phyloP scores from a whole-genome alignment of 2,797 vertebrate species.

The Poeciliopsis gracilis region DNA sequence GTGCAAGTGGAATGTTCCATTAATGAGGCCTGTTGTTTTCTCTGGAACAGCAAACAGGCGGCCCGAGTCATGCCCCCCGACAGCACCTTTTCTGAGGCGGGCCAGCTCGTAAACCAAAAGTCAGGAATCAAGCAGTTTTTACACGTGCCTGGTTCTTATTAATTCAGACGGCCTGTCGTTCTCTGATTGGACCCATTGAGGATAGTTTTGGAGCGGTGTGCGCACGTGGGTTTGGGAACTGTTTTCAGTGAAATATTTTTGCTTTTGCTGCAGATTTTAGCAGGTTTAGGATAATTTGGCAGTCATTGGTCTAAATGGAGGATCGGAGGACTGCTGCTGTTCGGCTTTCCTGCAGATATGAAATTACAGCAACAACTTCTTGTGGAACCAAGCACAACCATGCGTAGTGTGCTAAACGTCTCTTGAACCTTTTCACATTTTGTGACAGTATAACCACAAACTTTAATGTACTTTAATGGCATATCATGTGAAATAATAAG shows the following conservation, averaged over 20 bases:
- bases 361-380: constrained; percentile 34
- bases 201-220: constrained; percentile 15
- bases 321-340: constrained; percentile 39
- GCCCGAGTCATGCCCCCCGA: constrained; percentile 29
- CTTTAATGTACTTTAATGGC: background rate
- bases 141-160: constrained; percentile 14
- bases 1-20: constrained; percentile 69
- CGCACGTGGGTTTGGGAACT: constrained; percentile 33
- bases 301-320: constrained; percentile 58
- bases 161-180: constrained; percentile 26
- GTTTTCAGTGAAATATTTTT: constrained; percentile 41
- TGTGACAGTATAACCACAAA: background rate
- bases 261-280: constrained; percentile 52
- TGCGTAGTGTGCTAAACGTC: background rate
- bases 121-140: constrained; percentile 36
- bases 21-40: constrained; percentile 65
- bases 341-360: constrained; percentile 59
- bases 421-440: background rate
- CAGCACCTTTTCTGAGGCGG: constrained; percentile 39
- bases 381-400: constrained; percentile 7
- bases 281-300: constrained; percentile 43
- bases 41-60: constrained; percentile 49
- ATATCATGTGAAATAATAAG: background rate
- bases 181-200: constrained; percentile 26
- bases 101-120: constrained; percentile 31